Base-by-base conservation (phyloP, 2,888 invertebrate species). In the Tribolium freemani region DNA sequence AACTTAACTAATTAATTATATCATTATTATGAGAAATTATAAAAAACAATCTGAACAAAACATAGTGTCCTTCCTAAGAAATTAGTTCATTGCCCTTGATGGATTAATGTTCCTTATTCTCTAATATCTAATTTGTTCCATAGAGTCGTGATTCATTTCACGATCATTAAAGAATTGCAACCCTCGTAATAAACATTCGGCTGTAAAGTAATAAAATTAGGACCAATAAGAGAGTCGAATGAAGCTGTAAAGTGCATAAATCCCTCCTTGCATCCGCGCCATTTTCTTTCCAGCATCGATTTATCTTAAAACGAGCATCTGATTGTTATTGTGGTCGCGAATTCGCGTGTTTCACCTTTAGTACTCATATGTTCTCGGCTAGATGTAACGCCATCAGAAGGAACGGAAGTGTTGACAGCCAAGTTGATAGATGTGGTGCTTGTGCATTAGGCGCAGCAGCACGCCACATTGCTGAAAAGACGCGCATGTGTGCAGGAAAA, bases 381-480 rank as follows among this genome's bases (percentile, higher is more conserved):
- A 30, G 57, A 57, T 68, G 67, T 56, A 57, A 26, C 57, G 13
- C 57, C 67, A 68, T 57, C 57, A 68, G 50, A 50, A 68, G 54
- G 71, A 76, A 53, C 76, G 76, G 74, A 76, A 71, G 76, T 60
- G 76, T 64, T 70, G 72, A 74, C 75, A 73, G 73, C 60, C 74
- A 57, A 60, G 68, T 75, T 75, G 73, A 75, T 74, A 64, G 76
- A 74, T 75, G 76, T 72, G 69, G 75, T 69, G 73, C 50, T 51
- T 69, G 68, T 69, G 68, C 68, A 69, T 69, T 69, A 69, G 58
- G 44, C 66, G 57, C 56, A 68, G 68, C 68, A 57, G 57, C 67
- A 67, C 67, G 67, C 67, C 45, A 67, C 57, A 67, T 21, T 31
- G 54, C 31, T 38, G 10, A 20, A 38, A 11, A 30, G 61, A 61